Base-by-base conservation (phyloP, 2,797 vertebrate genomes). In the Thripadectes ignobilis region DNA sequence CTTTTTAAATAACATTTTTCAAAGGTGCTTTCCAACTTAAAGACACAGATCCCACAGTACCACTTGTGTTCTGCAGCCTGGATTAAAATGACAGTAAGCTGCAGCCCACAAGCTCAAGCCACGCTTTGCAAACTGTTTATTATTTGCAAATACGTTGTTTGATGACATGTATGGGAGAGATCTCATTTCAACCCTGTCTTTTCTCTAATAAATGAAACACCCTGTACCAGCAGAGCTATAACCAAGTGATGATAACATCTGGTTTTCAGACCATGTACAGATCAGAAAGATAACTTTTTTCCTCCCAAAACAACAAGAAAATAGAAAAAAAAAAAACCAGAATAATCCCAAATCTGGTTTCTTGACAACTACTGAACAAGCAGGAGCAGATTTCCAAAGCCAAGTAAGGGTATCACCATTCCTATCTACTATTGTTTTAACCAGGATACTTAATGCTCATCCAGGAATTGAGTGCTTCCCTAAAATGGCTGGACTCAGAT, bases 141-240 rank as follows among this genome's bases (percentile, higher is more conserved):
- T 93, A 95, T 87, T 91, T 94, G 91, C 85, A 96, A 95, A 94
- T 85, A 92, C 55, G 84, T 82, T 68, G 61, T 90, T 59, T 89
- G 87, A 87, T 89, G 90, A 96, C 85, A 92, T 79, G 77, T 66
- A 95, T 89, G 27, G 7, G 72, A 58, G 6, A 89, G 88, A 96
- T 97, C 69, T 93, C 82, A 80, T 98, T 98, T 96, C 96, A 96
- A 51, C 66, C 75, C 65, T 83, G 65, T 65, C 85, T 97, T 96
- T 91, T 88, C 86, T 97, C 94, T 91, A 95, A 95, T 93, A 95
- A 97, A 91, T 88, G 93, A 97, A 97, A 96, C 91, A 96, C 85
- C 89, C 75, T 93, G 94, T 83, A 88, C 88, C 86, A 97, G 92
- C 75, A 91, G 81, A 96, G 82, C 85, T 96, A 91, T 90, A 96